These are phyloP conservation scores for Capromys pilorides DNA, from an alignment of 2,797 vertebrate species.

Conservation along the genomic window DNA sequence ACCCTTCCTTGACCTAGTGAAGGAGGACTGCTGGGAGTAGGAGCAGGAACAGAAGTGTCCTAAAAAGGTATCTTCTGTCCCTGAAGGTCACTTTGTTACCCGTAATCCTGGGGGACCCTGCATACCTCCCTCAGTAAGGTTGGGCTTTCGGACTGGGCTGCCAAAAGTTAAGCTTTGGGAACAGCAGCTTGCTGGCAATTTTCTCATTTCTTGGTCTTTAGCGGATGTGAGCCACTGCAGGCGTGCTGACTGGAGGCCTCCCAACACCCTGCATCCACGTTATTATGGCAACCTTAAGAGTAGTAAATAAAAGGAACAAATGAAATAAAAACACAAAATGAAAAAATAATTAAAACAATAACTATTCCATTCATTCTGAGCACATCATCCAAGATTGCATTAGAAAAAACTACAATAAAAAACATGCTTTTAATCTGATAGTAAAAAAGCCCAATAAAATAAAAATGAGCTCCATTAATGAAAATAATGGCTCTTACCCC, in stretches of 20 bases:
- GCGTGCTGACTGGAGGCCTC: conserved; percentile 29
- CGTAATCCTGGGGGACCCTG: rapidly evolving
- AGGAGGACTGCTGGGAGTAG: not conserved
- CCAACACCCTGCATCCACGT: not conserved
- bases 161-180: not conserved
- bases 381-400: conserved; percentile 81
- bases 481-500: conserved; percentile 85
- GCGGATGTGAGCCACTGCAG: not conserved
- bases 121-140: not conserved
- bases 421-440: conserved; percentile 84
- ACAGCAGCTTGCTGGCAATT: not conserved
- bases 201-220: not conserved
- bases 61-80: too few relatives aligned
- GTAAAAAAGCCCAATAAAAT: conserved; percentile 83
- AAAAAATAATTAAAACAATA: conserved; percentile 83
- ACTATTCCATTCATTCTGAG: conserved; percentile 84
- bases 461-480: conserved; percentile 85
- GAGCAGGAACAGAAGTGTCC: not conserved
- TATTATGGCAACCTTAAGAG: conserved; percentile 69
- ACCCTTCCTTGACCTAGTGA: not conserved
- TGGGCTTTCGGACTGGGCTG: not conserved
- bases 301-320: conserved; percentile 79
- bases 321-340: conserved; percentile 79
- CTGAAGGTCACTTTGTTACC: not conserved
- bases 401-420: conserved; percentile 84